phyloP scores from a whole-genome alignment of 2,113 vertebrate species.

The Nothoprocta perdicaria region DNA sequence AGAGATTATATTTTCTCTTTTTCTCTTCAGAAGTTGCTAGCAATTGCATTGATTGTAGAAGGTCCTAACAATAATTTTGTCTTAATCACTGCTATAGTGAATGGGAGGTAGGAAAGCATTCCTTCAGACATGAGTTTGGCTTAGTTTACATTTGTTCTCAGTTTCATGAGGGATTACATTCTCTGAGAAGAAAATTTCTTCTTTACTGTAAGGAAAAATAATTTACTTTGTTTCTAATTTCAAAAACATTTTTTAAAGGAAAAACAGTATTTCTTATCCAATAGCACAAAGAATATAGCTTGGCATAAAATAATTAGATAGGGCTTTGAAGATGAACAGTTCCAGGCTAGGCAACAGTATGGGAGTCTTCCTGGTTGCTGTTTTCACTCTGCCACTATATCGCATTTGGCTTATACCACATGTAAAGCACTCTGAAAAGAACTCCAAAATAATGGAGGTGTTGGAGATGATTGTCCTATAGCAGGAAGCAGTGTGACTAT shows the following conservation, averaged over 20 bases:
- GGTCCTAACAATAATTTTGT: background rate
- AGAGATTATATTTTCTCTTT: background rate
- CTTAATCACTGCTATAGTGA: background rate
- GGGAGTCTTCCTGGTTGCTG: background rate
- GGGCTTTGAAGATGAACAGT: slow-evolving; percentile 22
- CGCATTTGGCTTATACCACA: background rate
- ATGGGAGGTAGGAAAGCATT: slow-evolving; percentile 21
- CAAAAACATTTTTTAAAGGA: slow-evolving; percentile 44
- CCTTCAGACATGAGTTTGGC: slow-evolving; percentile 36
- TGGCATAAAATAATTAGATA: slow-evolving; percentile 1
- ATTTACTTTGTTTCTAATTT: slow-evolving; percentile 65
- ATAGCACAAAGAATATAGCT: slow-evolving; percentile 11
- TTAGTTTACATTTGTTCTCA: slow-evolving; percentile 60
- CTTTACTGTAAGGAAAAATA: slow-evolving; percentile 57
- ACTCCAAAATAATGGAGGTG: background rate
- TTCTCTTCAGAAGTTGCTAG: background rate
- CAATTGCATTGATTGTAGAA: background rate
- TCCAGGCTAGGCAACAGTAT: background rate
- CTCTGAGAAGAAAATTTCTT: slow-evolving; percentile 44
- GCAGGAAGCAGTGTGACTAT: background rate
- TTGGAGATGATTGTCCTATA: rapidly evolving
- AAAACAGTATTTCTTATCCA: slow-evolving; percentile 36
- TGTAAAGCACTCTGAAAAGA: background rate
- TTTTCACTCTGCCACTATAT: background rate
- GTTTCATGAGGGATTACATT: slow-evolving; percentile 42